Base-by-base conservation (phyloP, 2,797 vertebrate species). In the Helarctos malayanus region DNA sequence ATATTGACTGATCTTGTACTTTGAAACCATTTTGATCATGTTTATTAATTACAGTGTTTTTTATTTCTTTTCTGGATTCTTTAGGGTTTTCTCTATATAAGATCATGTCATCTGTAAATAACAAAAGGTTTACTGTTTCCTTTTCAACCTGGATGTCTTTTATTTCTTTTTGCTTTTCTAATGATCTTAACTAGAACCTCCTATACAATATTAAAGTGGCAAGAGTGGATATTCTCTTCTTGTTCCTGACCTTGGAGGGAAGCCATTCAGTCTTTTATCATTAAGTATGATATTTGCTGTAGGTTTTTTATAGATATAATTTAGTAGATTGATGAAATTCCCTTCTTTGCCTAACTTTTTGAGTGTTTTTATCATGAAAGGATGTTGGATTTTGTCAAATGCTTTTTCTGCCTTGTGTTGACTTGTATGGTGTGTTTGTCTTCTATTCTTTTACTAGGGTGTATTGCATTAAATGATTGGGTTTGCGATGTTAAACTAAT, bases 21-120 rank as follows among this genome's bases (percentile, higher is more conserved):
- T 41, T 69, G 68, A 91, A 76, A 78, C 29, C 16, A 76, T 76
- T 71, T 90, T 94, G 41, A 88, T 83, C 45, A 65, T 90, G 21
- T 63, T 75, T 89, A 80, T 35, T 83, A 59, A 91, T 94, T 94
- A 8, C 5, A 75, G 1, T 83, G 59, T 8, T 68, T 80, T 63
- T 59, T 78, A 80, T 45, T 65, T 54, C 54, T 32, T 8, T 41
- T 57, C 49, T 23, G 45, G 47, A 63, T 93, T 81, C 78, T 54
- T 75, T 57, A 75, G 29, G 29, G 63, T 73, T 91, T 86, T 96
- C 45, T 69, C 1, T 63, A 21, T 56, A 13, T 13, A n/a, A 63
- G 47, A 38, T 83, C 38, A 38, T 76, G 32, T 69, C 59, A 49
- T 78, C 49, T 78, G 25, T 19, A 90, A 27, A 86, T 91, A 75